Evolutionary conservation across 1,140 invertebrate species (phyloP).

Genomic region (Leptonema lineaticorne): DNA sequence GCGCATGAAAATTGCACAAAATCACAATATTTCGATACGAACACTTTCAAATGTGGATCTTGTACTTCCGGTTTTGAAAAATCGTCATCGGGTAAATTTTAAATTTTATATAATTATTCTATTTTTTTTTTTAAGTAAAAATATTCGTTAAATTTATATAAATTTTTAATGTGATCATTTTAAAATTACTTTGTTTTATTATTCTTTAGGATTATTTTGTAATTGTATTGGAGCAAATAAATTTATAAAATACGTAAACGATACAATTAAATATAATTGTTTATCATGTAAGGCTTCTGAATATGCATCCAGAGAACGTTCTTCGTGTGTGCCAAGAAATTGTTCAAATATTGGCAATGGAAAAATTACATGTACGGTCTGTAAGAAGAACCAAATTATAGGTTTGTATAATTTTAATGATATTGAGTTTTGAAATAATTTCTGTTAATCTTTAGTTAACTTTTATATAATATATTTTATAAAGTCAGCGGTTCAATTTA

Average conservation of each 20-base stretch:
- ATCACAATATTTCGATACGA: slow-evolving; percentile 35
- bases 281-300: slow-evolving; percentile 35
- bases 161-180: no score
- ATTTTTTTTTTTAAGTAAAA: no score
- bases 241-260: slow-evolving; percentile 7
- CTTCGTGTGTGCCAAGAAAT: slow-evolving; percentile 32
- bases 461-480: no score
- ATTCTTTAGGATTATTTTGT: slow-evolving; percentile 36
- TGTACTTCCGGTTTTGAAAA: slow-evolving; percentile 27
- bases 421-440: no score
- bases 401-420: slow-evolving; percentile 27
- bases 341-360: slow-evolving; percentile 34
- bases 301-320: slow-evolving; percentile 28
- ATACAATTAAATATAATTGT: slow-evolving; percentile 21
- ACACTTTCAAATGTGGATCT: slow-evolving; percentile 27
- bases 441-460: no score
- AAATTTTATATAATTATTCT: no score
- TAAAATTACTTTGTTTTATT: slow-evolving; percentile 6
- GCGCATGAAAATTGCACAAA: slow-evolving; percentile 33
- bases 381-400: slow-evolving; percentile 38
- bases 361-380: slow-evolving; percentile 35
- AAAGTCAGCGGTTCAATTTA: no score
- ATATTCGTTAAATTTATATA: no score
- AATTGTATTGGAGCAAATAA: slow-evolving; percentile 25
- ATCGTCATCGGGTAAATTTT: background rate